phyloP scores from a whole-genome alignment of 1,140 invertebrate species.

The Bemisia tabaci region DNA sequence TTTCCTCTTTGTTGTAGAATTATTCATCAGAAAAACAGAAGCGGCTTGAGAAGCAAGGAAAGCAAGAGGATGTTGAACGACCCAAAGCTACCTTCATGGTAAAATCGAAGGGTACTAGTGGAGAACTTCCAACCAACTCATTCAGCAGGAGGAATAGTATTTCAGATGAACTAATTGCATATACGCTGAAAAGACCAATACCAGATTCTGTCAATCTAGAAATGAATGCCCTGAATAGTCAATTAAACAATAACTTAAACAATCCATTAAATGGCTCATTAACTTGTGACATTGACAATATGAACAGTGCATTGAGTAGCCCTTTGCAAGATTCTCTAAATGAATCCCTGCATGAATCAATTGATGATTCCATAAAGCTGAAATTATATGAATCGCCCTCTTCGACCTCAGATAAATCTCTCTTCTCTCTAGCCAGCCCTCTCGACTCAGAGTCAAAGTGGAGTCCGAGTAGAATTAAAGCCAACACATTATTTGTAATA shows the following conservation, averaged over 20 bases:
- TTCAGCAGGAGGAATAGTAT: too few species aligned
- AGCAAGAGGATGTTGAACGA: not conserved
- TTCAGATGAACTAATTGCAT: too few species aligned
- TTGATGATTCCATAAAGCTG: not conserved
- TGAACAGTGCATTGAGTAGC: not conserved
- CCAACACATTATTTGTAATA: constrained; percentile 63
- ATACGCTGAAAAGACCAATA: too few species aligned
- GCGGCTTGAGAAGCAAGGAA: constrained; percentile 1
- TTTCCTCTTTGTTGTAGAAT: not conserved
- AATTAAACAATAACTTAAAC: not conserved
- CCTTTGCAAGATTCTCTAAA: not conserved
- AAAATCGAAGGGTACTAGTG: too few species aligned
- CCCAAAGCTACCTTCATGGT: too few species aligned
- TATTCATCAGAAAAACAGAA: not conserved
- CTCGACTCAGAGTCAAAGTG: constrained; percentile 38
- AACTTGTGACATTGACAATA: not conserved
- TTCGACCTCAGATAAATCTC: not conserved
- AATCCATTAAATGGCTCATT: not conserved
- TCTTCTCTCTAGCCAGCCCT: not conserved
- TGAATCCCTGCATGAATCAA: not conserved
- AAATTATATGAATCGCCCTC: not conserved
- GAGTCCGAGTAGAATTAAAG: constrained; percentile 51
- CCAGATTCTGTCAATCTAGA: not conserved
- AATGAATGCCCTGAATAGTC: not conserved
- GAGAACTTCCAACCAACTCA: too few species aligned